Evolutionary conservation across 2,797 vertebrate species (phyloP).

Genomic region (Catharus ustulatus): DNA sequence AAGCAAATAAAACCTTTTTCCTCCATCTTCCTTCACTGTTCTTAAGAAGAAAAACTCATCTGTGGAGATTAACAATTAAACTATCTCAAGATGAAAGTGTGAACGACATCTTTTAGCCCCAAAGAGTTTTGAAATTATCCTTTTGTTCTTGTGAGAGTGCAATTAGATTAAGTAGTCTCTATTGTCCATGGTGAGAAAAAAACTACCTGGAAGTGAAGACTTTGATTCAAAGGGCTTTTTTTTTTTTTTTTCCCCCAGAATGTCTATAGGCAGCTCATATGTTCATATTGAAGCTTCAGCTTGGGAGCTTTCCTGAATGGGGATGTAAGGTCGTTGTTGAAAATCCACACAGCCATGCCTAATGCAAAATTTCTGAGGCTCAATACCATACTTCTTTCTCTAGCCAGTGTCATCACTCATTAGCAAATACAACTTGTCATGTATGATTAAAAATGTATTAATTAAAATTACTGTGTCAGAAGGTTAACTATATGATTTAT

Average conservation of each 20-base stretch:
- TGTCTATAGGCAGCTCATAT: not conserved
- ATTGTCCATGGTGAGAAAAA: not conserved
- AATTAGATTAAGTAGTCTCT: not conserved
- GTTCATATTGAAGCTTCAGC: rapidly evolving
- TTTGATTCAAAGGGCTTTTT: not conserved
- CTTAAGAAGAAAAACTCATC: not conserved
- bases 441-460: slow-evolving; percentile 65
- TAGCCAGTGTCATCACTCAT: not conserved
- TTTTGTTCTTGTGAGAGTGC: not conserved
- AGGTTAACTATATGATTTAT: slow-evolving; percentile 66
- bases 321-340: not conserved
- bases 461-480: slow-evolving; percentile 55
- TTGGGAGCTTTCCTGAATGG: not conserved
- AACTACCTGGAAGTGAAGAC: not conserved
- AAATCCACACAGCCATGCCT: not conserved
- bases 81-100: not conserved
- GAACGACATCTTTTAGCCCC: not conserved
- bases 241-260: not conserved
- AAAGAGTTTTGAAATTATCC: not conserved
- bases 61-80: slow-evolving; percentile 18
- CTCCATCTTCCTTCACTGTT: not conserved
- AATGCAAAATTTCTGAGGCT: not conserved
- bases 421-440: slow-evolving; percentile 33
- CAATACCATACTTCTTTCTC: not conserved
- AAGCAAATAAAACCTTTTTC: not conserved